Evolutionary conservation across 1,140 invertebrate species (phyloP), one percentile per base, ranked within the genome.

Genomic region (Pseudomyrmex cubaensis): DNA sequence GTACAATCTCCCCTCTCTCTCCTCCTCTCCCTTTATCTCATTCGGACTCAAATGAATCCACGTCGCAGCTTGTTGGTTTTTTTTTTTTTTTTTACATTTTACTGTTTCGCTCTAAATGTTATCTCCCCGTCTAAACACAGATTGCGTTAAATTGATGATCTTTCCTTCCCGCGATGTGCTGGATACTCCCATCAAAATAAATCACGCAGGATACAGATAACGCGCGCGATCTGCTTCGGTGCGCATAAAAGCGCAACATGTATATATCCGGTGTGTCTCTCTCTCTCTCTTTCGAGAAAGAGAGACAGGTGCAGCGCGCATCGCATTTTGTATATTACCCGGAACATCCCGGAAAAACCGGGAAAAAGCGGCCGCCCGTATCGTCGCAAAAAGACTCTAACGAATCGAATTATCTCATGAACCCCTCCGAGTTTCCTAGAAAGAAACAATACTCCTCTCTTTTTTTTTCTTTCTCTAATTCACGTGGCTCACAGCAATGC

Each of bases 361-460:
- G 66, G 70, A 64, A 64, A 35, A 66, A n/a, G 48, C n/a, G 52
- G 46, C 46, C 50, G 35, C 54, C 2, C 15, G 35, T 46, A 54
- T 17, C 13, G 84, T 75, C 82, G 82, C 61, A 44, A 83, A 56
- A 83, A 89, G 72, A 88, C 84, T 88, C 83, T 75, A 82, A 86
- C 57, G 66, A 78, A 85, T 86, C 69, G 62, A 80, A 84, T 90
- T 87, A 85, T 87, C 82, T 87, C 75, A 88, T 90, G 89, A 90
- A 90, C 74, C 84, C 69, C 67, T 66, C 70, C 4, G 35, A 57
- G 86, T 90, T 93, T 93, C 92, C 87, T 87, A 92, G 92, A 93
- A 93, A 87, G 89, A 91, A 93, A 93, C 91, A 93, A 93, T 93
- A 89, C 83, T 85, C 83, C 61, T 66, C 46, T 57, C 84, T 75